Evolutionary conservation across 2,797 vertebrate genomes (phyloP).

Genomic region (Gadopsis bispinosus): DNA sequence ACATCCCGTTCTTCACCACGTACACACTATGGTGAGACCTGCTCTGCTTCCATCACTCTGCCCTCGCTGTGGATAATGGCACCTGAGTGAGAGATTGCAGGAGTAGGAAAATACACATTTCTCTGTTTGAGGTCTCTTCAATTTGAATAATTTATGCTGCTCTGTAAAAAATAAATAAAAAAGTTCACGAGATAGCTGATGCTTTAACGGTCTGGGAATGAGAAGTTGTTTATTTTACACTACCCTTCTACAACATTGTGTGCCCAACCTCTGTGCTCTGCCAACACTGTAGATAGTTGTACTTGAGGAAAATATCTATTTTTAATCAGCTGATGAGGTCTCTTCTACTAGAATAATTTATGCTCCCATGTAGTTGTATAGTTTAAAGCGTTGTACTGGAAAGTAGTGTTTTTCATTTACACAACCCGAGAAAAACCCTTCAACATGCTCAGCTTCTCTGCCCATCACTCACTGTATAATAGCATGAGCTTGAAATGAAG

Average conservation of each 20-base stretch:
- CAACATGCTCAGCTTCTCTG: constrained; percentile 21
- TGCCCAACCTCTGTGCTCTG: constrained; percentile 27
- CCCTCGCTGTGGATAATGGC: constrained; percentile 17
- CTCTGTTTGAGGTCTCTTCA: constrained; percentile 43
- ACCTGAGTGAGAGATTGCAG: constrained; percentile 38
- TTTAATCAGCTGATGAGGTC: constrained; percentile 48
- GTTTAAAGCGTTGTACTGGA: constrained; percentile 33
- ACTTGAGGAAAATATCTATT: constrained; percentile 50
- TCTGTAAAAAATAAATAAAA: constrained; percentile 26
- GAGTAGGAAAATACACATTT: constrained; percentile 43
- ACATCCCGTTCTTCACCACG: constrained; percentile 93
- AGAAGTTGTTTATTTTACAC: constrained; percentile 58
- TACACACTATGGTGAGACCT: constrained; percentile 93
- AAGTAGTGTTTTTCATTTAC: constrained; percentile 36
- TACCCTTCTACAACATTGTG: constrained; percentile 19
- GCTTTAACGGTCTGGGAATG: constrained; percentile 26
- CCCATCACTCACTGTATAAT: constrained; percentile 45
- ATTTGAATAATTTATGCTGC: constrained; percentile 72
- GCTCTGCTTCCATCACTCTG: background rate
- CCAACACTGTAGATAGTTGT: constrained; percentile 44
- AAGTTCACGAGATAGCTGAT: constrained; percentile 42
- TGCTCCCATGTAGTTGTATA: constrained; percentile 24
- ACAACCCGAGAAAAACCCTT: constrained; percentile 25
- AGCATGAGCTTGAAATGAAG: constrained; percentile 59
- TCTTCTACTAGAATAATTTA: constrained; percentile 59